A percentile compares a stretch with the other conserved stretches of the same genome.
phyloP scores from a whole-genome alignment of 2,888 invertebrate genomes.

The Campoletis raptor region DNA sequence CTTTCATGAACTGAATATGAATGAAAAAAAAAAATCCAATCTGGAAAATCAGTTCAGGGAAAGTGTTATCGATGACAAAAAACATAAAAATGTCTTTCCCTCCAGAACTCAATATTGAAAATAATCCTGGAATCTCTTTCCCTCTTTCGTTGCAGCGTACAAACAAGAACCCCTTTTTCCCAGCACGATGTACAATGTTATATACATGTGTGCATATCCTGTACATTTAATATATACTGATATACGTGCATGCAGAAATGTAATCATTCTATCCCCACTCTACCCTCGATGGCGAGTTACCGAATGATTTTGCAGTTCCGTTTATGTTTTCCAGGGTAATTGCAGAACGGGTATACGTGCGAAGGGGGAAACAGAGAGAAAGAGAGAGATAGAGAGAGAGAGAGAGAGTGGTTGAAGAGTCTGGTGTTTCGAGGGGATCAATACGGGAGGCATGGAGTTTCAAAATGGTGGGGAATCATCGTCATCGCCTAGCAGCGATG shows the following conservation, averaged over 20 bases:
- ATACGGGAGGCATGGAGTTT: conserved; percentile 65
- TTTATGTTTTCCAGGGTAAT: conserved; percentile 67
- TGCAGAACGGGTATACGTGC: conserved; percentile 58
- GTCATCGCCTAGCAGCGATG: conserved; percentile 57
- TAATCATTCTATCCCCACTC: conserved; percentile 61
- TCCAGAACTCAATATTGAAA: neutral
- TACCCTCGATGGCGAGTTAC: conserved; percentile 35
- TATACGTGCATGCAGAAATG: conserved; percentile 48
- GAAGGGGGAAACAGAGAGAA: neutral
- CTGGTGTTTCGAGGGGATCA: conserved; percentile 66
- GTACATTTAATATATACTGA: neutral
- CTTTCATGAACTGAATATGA: neutral
- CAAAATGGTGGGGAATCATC: conserved; percentile 69
- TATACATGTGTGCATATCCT: conserved; percentile 18
- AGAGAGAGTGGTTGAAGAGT: conserved; percentile 37
- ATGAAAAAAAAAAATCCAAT: neutral
- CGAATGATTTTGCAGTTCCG: conserved; percentile 67
- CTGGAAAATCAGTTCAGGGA: neutral
- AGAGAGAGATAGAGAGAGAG: neutral
- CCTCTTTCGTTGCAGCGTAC: conserved; percentile 42
- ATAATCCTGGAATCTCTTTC: conserved; percentile 36
- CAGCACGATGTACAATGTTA: conserved; percentile 7
- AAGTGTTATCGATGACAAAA: neutral
- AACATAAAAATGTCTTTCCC: neutral
- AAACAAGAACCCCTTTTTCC: conserved; percentile 28